Base-by-base conservation (phyloP, 1,140 invertebrate species). In the Anastrepha obliqua region DNA sequence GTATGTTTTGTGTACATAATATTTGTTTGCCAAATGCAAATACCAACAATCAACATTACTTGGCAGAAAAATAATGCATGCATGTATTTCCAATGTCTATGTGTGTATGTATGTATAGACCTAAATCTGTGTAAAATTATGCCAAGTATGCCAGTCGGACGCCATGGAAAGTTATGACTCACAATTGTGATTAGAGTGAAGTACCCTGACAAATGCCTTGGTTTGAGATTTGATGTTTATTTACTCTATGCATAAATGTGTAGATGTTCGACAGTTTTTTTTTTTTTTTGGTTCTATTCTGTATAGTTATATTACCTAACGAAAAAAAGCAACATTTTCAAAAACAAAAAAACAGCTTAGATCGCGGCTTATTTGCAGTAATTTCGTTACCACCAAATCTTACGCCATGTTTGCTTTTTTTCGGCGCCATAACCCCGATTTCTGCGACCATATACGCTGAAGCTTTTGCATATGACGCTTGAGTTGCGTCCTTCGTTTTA, bases 121-220 rank as follows among this genome's bases (percentile, higher is more conserved):
- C n/a, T 55, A 3, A 20, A 81, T 81, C 2, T 20, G 42, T n/a
- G n/a, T 81, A 47, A 55, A 17, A 17, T 39, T 17, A 55, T 51
- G 2, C 44, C 74, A 81, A 81, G 17, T 55, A 9, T 81, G 74
- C 17, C 74, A 81, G 2, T 17, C 9, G 15, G 74, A 29, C 74
- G 74, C n/a, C 74, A 81, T 81, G n/a, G 2, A 9, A 55, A 81
- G 55, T 81, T 51, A 55, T 81, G 74, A 81, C 74, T 81, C 74
- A 81, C 7, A n/a, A 29, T 55, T 81, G n/a, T n/a, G 74, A 55
- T 74, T 74, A 51, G 70, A 47, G 29, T 67, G 65, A 42, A 67
- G 29, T 42, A 6, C 2, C 2, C 70, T 3, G 11, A 47, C 5
- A 29, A 9, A 47, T n/a, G 47, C 47, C 51, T 39, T 15, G 51